These are phyloP conservation scores for Thalassoma bifasciatum DNA, from an alignment of 2,113 vertebrate genomes.

Conservation along the genomic window DNA sequence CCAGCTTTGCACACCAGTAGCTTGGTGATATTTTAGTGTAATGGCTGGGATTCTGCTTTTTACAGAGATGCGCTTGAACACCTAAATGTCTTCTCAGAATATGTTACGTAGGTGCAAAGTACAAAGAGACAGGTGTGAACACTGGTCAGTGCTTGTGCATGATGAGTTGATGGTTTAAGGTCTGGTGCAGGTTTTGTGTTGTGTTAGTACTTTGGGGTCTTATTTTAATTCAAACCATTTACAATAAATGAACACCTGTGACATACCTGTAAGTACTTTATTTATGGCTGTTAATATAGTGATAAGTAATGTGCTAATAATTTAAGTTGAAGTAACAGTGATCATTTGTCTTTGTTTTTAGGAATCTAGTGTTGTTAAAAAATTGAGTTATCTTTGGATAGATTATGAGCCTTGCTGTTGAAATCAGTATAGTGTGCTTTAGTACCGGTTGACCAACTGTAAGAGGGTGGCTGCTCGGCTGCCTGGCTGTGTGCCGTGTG, in stretches of 20 bases:
- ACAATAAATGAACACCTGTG: too few relatives aligned
- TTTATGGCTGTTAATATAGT: too few relatives aligned
- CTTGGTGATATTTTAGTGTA: neutral
- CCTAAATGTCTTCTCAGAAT: neutral
- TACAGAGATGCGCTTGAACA: neutral
- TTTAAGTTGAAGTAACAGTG: too few relatives aligned
- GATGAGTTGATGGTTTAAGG: too few relatives aligned
- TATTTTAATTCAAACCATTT: too few relatives aligned
- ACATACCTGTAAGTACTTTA: too few relatives aligned
- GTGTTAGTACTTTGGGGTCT: too few relatives aligned
- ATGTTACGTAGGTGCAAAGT: neutral
- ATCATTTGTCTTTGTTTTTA: too few relatives aligned
- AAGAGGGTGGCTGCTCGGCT: neutral
- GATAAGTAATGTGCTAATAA: too few relatives aligned
- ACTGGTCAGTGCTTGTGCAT: neutral
- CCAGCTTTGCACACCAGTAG: neutral
- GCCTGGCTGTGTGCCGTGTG: conserved; percentile 4
- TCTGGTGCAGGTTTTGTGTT: too few relatives aligned
- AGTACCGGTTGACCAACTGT: neutral
- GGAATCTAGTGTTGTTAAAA: too few relatives aligned
- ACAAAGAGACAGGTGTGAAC: neutral
- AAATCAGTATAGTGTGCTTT: neutral
- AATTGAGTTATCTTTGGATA: too few relatives aligned
- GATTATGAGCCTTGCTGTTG: neutral
- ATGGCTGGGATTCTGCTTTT: neutral